A percentile compares a stretch with the other conserved stretches of the same genome.
Evolutionary conservation across 2,797 vertebrate genomes (phyloP).

Genomic region (Menidia menidia): DNA sequence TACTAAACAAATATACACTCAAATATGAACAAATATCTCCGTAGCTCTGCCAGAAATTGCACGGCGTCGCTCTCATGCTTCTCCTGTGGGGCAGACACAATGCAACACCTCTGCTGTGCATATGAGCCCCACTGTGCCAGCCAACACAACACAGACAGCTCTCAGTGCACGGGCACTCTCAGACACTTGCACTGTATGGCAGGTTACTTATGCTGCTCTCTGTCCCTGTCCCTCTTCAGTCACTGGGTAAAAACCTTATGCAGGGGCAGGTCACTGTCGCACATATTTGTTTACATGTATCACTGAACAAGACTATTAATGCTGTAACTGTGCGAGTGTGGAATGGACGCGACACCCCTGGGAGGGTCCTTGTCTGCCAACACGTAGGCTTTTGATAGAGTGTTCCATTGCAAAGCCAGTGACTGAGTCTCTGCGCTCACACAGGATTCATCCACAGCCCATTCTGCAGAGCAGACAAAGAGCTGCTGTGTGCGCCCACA

Average conservation of each 20-base stretch:
- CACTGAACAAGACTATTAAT: constrained; percentile 45
- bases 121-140: constrained; percentile 54
- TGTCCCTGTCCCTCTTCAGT: constrained; percentile 38
- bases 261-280: constrained; percentile 29
- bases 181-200: constrained; percentile 17
- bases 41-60: constrained; percentile 45
- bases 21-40: constrained; percentile 31
- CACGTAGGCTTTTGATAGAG: constrained; percentile 60
- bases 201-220: constrained; percentile 26
- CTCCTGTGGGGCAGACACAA: constrained; percentile 52
- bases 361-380: constrained; percentile 57
- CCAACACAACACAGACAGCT: constrained; percentile 64
- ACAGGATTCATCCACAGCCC: constrained; percentile 54
- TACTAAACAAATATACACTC: not conserved
- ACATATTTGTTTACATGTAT: constrained; percentile 48
- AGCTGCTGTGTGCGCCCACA: constrained; percentile 42
- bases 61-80: constrained; percentile 38
- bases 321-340: constrained; percentile 45
- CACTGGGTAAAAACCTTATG: constrained; percentile 46
- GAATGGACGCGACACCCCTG: constrained; percentile 61
- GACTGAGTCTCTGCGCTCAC: constrained; percentile 60
- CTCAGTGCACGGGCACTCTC: constrained; percentile 45
- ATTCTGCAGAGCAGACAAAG: constrained; percentile 57
- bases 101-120: constrained; percentile 58
- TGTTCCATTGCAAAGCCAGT: constrained; percentile 54